phyloP scores from a whole-genome alignment of 2,113 vertebrate species.

The Nicator chloris region DNA sequence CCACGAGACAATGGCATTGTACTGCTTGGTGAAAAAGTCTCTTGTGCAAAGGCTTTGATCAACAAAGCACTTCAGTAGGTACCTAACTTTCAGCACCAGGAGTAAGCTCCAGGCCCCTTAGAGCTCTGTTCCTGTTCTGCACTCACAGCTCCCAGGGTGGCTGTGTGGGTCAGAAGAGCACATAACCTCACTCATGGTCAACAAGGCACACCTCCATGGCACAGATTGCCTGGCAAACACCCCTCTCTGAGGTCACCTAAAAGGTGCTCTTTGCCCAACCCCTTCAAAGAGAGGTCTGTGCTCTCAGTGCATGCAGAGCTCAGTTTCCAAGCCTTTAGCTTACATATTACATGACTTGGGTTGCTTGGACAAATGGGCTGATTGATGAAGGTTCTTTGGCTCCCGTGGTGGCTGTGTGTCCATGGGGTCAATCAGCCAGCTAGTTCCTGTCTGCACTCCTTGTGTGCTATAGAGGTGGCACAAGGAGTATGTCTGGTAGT shows the following conservation, averaged over 20 bases:
- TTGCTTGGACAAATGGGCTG: not conserved
- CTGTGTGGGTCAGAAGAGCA: not conserved
- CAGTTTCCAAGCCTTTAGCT: not conserved
- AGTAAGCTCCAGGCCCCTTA: not conserved
- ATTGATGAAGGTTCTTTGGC: not conserved
- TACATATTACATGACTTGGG: not conserved
- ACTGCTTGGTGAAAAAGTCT: not conserved
- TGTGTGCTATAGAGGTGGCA: not conserved
- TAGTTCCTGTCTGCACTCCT: not conserved
- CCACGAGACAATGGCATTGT: not conserved
- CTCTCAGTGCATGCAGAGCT: not conserved
- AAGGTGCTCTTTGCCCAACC: not conserved
- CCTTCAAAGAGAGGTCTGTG: not conserved
- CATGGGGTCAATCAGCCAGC: not conserved
- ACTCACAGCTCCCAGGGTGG: not conserved
- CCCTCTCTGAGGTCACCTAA: not conserved
- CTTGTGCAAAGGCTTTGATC: not conserved
- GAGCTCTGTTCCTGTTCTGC: not conserved
- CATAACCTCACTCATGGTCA: accelerated
- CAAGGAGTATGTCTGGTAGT: not conserved
- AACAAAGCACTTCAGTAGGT: not conserved
- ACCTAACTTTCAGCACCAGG: not conserved
- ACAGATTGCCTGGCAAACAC: not conserved
- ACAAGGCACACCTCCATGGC: not conserved
- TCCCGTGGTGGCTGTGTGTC: not conserved